Evolutionary conservation across 2,113 vertebrate genomes (phyloP), one percentile per base, ranked within the genome.

Genomic region (Sinosuthora webbiana): DNA sequence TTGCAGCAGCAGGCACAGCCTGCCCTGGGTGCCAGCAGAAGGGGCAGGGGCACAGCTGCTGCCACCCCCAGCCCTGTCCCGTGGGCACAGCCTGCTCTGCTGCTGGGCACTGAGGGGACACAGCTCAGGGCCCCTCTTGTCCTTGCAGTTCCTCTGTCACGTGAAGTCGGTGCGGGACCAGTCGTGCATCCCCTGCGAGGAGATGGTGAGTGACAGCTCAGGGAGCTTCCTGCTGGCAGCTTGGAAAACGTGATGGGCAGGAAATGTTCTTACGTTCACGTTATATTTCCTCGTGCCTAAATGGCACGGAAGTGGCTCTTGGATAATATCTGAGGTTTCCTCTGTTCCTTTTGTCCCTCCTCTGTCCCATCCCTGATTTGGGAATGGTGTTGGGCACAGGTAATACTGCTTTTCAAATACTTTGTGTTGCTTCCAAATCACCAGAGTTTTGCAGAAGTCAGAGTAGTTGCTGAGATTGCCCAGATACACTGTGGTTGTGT

Each of bases 141-240:
- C 88, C 93, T 96, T 74, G 64, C 95, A 99, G 99, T 99, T 99
- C 98, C 98, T 99, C 37, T 83, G 25, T 33, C 99, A 98, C 17
- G 97, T 99, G 84, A 96, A 97, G 90, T 98, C 97, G 1, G 97
- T 98, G 33, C 98, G 99, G 95, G 99, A 99, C 76, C 97, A 97
- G 87, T 97, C 96, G 2, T 98, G 97, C 57, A 53, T 99, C 96
- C 99, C 99, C 35, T 98, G 99, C 1, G 99, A 99, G 95, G 99
- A 99, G 94, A 98, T 94, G 98, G 99, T 99, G 95, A 96, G 98
- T 89, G 64, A 11, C 49, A 12, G 62, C 52, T 70, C 45, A 13
- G 27, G 69, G 45, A 53, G 7, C 63, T 56, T 73, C 57, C 53
- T 45, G 44, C 70, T 83, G 74, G 31, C 35, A 59, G 33, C 53